phyloP scores from a whole-genome alignment of 2,888 invertebrate genomes.

The Lampropteryx suffumata region DNA sequence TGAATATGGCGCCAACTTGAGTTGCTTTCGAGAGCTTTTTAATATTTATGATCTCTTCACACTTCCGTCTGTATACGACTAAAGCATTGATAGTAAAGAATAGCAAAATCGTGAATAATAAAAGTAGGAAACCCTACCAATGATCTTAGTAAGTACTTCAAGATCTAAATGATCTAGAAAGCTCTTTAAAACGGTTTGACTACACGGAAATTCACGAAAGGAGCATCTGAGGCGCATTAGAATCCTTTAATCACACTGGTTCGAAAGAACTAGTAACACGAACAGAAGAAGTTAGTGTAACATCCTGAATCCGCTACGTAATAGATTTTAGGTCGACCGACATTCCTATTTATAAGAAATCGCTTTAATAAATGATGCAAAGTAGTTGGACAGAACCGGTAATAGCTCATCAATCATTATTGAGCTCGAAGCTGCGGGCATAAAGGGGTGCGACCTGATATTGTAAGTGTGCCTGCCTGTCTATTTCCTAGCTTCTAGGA shows the following conservation, averaged over 20 bases:
- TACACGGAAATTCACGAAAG: no score
- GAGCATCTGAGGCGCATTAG: no score
- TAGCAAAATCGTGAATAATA: background rate
- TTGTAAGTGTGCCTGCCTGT: constrained; percentile 4
- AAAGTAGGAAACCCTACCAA: no score
- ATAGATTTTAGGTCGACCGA: constrained; percentile 11
- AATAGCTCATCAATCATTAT: constrained; percentile 67
- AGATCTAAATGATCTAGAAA: no score
- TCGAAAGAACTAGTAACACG: no score
- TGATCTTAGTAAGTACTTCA: no score
- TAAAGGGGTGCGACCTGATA: constrained; percentile 33
- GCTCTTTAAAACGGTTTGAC: no score
- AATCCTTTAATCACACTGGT: no score
- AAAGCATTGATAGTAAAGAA: background rate
- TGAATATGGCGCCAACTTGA: constrained; percentile 52
- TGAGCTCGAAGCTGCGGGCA: constrained; percentile 51
- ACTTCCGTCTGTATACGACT: constrained; percentile 15
- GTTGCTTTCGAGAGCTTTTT: constrained; percentile 24
- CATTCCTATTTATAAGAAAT: constrained; percentile 1
- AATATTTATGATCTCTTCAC: constrained; percentile 32
- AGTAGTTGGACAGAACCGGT: constrained; percentile 58
- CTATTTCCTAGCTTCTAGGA: no score
- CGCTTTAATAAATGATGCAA: constrained; percentile 26
- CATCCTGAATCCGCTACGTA: no score
- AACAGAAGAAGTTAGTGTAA: no score